These are phyloP conservation scores for Neodiprion virginianus DNA, from an alignment of 1,140 invertebrate species.

Conservation along the genomic window DNA sequence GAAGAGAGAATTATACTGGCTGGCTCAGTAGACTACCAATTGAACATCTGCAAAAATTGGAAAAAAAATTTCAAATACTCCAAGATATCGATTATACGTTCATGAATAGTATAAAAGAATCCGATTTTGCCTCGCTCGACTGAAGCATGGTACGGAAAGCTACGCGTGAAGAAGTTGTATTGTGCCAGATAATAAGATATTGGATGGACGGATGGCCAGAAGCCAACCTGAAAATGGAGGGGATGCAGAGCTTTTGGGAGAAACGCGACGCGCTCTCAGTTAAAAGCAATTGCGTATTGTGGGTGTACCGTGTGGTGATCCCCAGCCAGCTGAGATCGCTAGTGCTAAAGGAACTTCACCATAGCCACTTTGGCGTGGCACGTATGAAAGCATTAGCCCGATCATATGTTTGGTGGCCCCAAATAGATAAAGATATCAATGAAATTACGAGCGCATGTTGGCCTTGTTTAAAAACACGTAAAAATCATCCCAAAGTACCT, in stretches of 20 bases:
- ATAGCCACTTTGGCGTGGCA: constrained; percentile 51
- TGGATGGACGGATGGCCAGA: constrained; percentile 17
- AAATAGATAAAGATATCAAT: constrained; percentile 54
- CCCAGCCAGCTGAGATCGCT: constrained; percentile 36
- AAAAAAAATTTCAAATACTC: background rate
- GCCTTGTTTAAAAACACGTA: constrained; percentile 36
- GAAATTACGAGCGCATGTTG: constrained; percentile 26
- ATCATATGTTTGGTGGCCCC: constrained; percentile 56
- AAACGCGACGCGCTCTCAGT: constrained; percentile 23
- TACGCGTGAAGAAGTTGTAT: constrained; percentile 9
- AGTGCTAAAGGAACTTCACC: constrained; percentile 49
- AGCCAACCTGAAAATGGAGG: background rate
- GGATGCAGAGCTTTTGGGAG: constrained; percentile 3
- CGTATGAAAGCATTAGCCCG: constrained; percentile 55
- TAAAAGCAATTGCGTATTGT: constrained; percentile 34
- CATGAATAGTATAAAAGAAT: background rate
- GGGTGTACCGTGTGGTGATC: constrained; percentile 47
- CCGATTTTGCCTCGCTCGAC: background rate
- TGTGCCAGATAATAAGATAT: constrained; percentile 13
- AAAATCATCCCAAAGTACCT: constrained; percentile 31
- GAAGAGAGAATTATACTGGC: constrained; percentile 34
- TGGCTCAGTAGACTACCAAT: constrained; percentile 17
- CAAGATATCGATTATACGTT: background rate
- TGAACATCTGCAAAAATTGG: background rate
- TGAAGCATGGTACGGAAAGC: constrained; percentile 8